Percentiles rank a stretch among this genome's conserved stretches.
These are phyloP conservation scores for silkworm (Bombyx mori) DNA, from an alignment of 1,140 invertebrate genomes.

Conservation along the genomic window ASM3026992v2 NC_085110.1:16088001-16088500, in stretches of 20 bases:
- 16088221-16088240: too few relatives aligned
- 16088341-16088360: conserved; percentile 16
- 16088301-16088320: conserved; percentile 1
- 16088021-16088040: too few relatives aligned
- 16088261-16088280: conserved; percentile 18
- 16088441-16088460: neutral
- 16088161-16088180: too few relatives aligned
- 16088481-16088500: neutral
- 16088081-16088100: too few relatives aligned
- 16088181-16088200: too few relatives aligned
- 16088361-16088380: conserved; percentile 13
- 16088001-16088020: too few relatives aligned
- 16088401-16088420: neutral
- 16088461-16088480: neutral
- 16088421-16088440: neutral
- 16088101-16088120: too few relatives aligned
- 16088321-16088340: conserved; percentile 25
- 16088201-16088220: too few relatives aligned
- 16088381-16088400: neutral
- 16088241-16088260: conserved; percentile 18
- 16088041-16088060: too few relatives aligned
- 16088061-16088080: too few relatives aligned
- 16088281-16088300: conserved; percentile 28
- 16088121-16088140: too few relatives aligned
- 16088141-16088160: too few relatives aligned